Percentiles rank a stretch among this genome's conserved stretches.
Conservation (phyloP, 2,113 vertebrate species). For the Antigone vipio region DNA sequence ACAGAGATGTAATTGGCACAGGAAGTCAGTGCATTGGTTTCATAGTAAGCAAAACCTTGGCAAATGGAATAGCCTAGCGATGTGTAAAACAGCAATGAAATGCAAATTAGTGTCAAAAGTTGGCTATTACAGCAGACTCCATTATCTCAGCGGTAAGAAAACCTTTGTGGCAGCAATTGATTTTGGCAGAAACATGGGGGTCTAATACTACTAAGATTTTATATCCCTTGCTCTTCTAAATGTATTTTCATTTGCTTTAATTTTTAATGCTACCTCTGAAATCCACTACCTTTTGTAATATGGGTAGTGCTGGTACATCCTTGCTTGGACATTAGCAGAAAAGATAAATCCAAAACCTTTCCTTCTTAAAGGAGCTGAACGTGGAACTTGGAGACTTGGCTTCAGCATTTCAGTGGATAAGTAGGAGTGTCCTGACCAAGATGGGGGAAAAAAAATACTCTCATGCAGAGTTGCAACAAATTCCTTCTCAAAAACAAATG, state of each 20-base stretch:
- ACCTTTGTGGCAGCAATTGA: background rate
- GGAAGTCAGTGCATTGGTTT: background rate
- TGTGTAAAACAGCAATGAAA: background rate
- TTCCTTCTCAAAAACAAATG: background rate
- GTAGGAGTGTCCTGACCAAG: background rate
- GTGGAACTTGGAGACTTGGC: background rate
- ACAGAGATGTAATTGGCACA: background rate
- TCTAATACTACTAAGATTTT: background rate
- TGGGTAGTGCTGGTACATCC: background rate
- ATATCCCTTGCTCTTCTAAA: background rate
- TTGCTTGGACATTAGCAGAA: background rate
- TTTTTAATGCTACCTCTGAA: background rate
- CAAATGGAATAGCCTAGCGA: background rate
- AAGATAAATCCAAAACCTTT: background rate
- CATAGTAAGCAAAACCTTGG: background rate
- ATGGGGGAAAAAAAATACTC: fast-evolving
- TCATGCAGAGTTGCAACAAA: background rate
- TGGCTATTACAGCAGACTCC: background rate
- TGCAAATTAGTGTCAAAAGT: background rate
- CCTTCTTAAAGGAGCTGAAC: background rate
- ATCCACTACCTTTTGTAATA: background rate
- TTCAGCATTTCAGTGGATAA: background rate
- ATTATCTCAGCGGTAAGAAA: background rate
- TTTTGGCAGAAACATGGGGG: background rate
- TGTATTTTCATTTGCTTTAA: background rate